phyloP scores from a whole-genome alignment of 2,797 vertebrate species.

The Cuniculus paca region DNA sequence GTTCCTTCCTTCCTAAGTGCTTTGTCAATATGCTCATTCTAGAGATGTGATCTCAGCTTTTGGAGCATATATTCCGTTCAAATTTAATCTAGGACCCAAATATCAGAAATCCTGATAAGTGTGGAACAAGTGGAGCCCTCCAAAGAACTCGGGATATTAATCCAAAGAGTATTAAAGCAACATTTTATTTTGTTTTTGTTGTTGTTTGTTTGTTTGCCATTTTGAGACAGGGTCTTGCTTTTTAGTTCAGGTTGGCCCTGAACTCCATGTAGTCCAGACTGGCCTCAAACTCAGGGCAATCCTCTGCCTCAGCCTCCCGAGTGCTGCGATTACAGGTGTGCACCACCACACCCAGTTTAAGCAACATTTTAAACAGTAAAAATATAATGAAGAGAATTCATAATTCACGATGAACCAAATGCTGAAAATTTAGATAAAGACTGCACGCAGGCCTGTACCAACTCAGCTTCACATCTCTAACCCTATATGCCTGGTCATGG shows the following conservation, averaged over 20 bases:
- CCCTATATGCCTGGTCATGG: fast-evolving
- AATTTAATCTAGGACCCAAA: background rate
- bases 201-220: background rate
- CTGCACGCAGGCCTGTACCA: background rate
- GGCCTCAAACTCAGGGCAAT: background rate
- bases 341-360: no score
- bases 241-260: background rate
- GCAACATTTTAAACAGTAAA: background rate
- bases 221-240: background rate
- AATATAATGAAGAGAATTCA: background rate
- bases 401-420: background rate
- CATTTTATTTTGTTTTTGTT: background rate
- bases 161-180: background rate
- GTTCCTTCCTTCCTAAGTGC: background rate
- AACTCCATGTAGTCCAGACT: background rate
- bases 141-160: background rate
- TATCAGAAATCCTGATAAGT: background rate
- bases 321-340: no score
- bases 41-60: background rate
- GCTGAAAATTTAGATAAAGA: background rate
- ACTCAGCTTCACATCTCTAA: fast-evolving
- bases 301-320: no score
- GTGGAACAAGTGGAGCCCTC: background rate
- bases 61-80: background rate
- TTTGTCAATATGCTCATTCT: background rate